Conservation (phyloP, 2,888 invertebrate genomes). For the Troilus luridus region DNA sequence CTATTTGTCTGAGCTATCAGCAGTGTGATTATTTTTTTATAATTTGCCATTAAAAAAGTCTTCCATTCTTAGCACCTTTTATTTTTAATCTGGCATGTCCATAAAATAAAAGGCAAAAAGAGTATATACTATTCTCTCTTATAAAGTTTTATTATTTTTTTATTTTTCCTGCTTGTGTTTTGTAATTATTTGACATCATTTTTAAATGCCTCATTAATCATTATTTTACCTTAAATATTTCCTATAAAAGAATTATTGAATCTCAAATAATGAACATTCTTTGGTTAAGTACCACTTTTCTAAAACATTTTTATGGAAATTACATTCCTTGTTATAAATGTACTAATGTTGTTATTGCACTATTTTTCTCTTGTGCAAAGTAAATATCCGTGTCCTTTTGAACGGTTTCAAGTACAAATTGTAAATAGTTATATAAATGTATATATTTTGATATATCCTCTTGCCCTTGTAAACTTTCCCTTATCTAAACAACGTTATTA, state of each 20-base stretch:
- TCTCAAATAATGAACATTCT: neutral
- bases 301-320: neutral
- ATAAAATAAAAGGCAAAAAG: conserved; percentile 36
- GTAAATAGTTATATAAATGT: conserved; percentile 61
- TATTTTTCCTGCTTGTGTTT: neutral
- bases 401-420: conserved; percentile 60
- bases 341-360: conserved; percentile 56
- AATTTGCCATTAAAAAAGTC: neutral
- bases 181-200: neutral
- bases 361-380: conserved; percentile 54
- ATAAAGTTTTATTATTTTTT: neutral
- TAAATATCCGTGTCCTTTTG: conserved; percentile 41
- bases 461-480: conserved; percentile 61
- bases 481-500: conserved; percentile 53
- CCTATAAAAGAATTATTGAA: neutral
- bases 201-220: neutral
- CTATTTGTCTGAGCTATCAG: neutral
- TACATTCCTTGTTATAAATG: conserved; percentile 52
- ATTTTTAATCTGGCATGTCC: neutral
- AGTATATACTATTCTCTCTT: conserved; percentile 39
- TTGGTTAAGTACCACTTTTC: neutral
- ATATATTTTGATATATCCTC: conserved; percentile 63
- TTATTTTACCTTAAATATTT: neutral
- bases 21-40: neutral
- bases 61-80: neutral